Evolutionary conservation across 2,888 invertebrate genomes (phyloP).

Genomic region (Oxystoma pomonae): DNA sequence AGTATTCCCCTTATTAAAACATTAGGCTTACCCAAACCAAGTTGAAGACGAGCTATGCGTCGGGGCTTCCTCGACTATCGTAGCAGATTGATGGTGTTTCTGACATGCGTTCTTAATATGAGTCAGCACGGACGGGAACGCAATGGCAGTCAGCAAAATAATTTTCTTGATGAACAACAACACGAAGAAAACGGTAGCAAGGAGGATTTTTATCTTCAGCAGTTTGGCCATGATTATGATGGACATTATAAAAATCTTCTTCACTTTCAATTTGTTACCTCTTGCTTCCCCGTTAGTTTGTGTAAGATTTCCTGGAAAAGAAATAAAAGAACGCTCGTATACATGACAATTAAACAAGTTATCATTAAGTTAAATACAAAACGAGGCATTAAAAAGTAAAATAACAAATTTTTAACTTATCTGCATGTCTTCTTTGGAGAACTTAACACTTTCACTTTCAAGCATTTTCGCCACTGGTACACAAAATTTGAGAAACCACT

Average conservation of each 20-base stretch:
- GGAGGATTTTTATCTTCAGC: constrained; percentile 55
- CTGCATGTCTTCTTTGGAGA: constrained; percentile 12
- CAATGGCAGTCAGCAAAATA: constrained; percentile 56
- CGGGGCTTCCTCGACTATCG: constrained; percentile 4
- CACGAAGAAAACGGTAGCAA: constrained; percentile 58
- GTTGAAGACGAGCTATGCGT: neutral
- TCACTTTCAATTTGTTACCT: constrained; percentile 44
- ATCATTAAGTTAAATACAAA: too few relatives aligned
- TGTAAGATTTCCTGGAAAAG: constrained; percentile 15
- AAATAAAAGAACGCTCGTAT: too few relatives aligned
- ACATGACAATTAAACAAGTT: constrained; percentile 14
- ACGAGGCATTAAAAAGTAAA: constrained; percentile 6
- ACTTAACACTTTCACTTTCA: neutral
- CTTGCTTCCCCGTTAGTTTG: constrained; percentile 38
- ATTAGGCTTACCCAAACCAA: constrained; percentile 24
- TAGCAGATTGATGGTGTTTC: constrained; percentile 9
- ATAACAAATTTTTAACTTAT: constrained; percentile 30
- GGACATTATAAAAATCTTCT: constrained; percentile 51
- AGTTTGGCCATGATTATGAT: constrained; percentile 53
- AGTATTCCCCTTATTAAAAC: too few relatives aligned
- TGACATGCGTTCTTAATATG: constrained; percentile 30
- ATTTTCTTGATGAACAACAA: constrained; percentile 65
- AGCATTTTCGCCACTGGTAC: neutral
- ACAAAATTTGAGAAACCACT: constrained; percentile 5
- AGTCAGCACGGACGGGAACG: constrained; percentile 48